Conservation (phyloP, 2,113 vertebrate genomes). For the Sus scrofa region T2T-Sscrofa CM000825.6:54495501-54496000, state of each 20-base stretch:
- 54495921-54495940: too few relatives aligned
- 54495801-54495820: slow-evolving; percentile 99
- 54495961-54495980: too few relatives aligned
- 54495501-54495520: slow-evolving; percentile 93
- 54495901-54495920: slow-evolving; percentile 98
- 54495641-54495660: too few relatives aligned
- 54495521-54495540: slow-evolving; percentile 98
- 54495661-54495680: too few relatives aligned
- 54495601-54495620: slow-evolving; percentile 99
- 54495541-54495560: slow-evolving; percentile 99
- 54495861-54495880: slow-evolving; percentile 98
- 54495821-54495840: slow-evolving; percentile 98
- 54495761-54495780: too few relatives aligned
- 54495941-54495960: too few relatives aligned
- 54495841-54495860: slow-evolving; percentile 98
- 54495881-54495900: slow-evolving; percentile 99
- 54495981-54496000: too few relatives aligned
- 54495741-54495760: too few relatives aligned
- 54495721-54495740: too few relatives aligned
- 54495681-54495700: too few relatives aligned
- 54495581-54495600: slow-evolving; percentile 99
- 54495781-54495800: too few relatives aligned
- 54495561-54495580: slow-evolving; percentile 99
- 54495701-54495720: too few relatives aligned
- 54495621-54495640: slow-evolving; percentile 94